Evolutionary conservation across 2,797 vertebrate genomes (phyloP), one percentile per base, ranked within the genome.

Genomic region (Cryptoprocta ferox): DNA sequence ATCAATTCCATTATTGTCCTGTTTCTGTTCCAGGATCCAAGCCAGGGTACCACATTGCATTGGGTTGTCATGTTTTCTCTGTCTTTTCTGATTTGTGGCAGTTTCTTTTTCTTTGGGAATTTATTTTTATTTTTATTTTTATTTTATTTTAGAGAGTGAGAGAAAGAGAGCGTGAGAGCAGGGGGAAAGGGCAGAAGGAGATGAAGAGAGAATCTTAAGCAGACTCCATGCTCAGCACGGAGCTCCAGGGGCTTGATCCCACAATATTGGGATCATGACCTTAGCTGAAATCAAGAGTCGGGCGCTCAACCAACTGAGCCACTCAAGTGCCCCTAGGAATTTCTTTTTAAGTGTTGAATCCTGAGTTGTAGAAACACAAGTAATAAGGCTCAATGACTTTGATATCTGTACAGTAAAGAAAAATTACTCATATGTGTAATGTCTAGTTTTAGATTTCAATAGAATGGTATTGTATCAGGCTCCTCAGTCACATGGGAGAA

Each of bases 321-420:
- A 24, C 56, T 59, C 56, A 59, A 19, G 56, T 59, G 56, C 56
- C 56, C 70, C 73, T 56, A 53, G 56, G 39, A 89, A 91, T 97
- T 95, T 97, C n/a, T 83, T 92, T 82, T 91, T 59, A 66, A 94
- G 79, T 65, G 63, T 96, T 95, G 21, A 93, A 83, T 98, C 96
- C 95, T 73, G 78, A 87, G 32, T 86, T 66, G 53, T 70, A 96
- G 96, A 97, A 97, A 91, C 6, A 91, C 59, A 85, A 66, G 11
- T 89, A 96, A 7, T 95, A 65, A 94, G 73, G 37, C 89, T 75
- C 93, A 10, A 61, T 66, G 18, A 71, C 61, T 92, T 84, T 68
- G 18, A 93, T 84, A 53, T 76, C n/a, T 91, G 4, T 65, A 45
- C 45, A 78, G 65, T 79, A 89, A 85, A 87, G 45, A 91, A 89